Conservation (phyloP, 23 tunicate species). For the Clavelina lepadiformis region DNA sequence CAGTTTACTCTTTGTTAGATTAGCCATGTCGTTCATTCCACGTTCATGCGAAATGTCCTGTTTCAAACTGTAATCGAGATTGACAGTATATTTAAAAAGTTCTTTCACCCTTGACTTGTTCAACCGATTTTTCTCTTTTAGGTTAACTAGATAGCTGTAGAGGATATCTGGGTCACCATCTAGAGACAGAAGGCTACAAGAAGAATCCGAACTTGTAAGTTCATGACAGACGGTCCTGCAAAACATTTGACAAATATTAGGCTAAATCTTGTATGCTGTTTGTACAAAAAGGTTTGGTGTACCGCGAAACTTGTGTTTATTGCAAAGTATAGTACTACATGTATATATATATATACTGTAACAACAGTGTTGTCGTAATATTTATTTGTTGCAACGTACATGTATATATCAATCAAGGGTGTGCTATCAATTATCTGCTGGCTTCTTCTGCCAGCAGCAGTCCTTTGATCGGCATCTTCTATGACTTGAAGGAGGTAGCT, state of each 20-base stretch:
- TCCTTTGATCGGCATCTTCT: slow-evolving; percentile 70
- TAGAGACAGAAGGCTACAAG: slow-evolving; percentile 35
- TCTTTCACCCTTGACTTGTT: neutral
- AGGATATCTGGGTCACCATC: slow-evolving; percentile 80
- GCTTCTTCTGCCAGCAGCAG: too few relatives aligned
- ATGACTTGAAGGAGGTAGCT: slow-evolving; percentile 80
- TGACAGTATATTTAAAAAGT: slow-evolving; percentile 48
- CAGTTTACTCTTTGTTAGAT: too few relatives aligned
- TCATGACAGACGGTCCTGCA: too few relatives aligned
- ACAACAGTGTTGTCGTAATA: too few relatives aligned
- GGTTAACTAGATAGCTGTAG: slow-evolving; percentile 29
- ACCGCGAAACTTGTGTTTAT: too few relatives aligned
- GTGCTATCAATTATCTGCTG: neutral
- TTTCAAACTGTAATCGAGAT: slow-evolving; percentile 66
- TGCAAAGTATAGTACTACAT: too few relatives aligned
- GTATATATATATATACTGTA: too few relatives aligned
- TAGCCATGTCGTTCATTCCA: too few relatives aligned
- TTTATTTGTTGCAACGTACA: too few relatives aligned
- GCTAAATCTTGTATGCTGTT: too few relatives aligned
- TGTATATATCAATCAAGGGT: slow-evolving; percentile 49
- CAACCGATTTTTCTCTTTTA: neutral
- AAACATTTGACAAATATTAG: too few relatives aligned
- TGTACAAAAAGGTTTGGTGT: too few relatives aligned
- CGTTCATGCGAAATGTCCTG: slow-evolving; percentile 51
- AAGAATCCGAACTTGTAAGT: slow-evolving; percentile 14